phyloP scores from a whole-genome alignment of 1,140 invertebrate species.

The Dendrolimus punctatus region DNA sequence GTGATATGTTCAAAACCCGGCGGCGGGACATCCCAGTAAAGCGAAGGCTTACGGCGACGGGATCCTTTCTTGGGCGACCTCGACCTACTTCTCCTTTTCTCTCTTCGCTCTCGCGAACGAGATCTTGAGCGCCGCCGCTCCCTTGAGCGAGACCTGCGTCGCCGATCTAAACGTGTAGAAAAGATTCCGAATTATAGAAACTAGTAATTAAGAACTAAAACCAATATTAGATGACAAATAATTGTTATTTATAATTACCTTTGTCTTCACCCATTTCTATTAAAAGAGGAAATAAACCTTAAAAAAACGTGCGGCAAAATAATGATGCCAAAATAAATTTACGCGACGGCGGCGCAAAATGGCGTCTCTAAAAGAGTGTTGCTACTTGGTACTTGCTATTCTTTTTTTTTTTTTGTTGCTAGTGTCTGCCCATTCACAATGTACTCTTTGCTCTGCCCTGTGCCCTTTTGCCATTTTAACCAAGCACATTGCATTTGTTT shows the following conservation, averaged over 20 bases:
- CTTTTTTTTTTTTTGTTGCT: too few species aligned
- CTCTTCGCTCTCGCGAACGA: slow-evolving; percentile 71
- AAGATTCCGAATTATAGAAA: not conserved
- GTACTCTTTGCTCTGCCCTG: too few species aligned
- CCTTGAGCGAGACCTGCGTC: slow-evolving; percentile 79
- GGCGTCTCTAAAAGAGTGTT: not conserved
- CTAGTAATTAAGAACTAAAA: not conserved
- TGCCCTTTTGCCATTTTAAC: too few species aligned
- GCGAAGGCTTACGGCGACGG: slow-evolving; percentile 87
- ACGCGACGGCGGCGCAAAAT: slow-evolving; percentile 7
- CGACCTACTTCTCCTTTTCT: slow-evolving; percentile 74
- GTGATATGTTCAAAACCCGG: slow-evolving; percentile 99
- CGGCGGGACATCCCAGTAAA: slow-evolving; percentile 99
- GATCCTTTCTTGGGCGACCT: slow-evolving; percentile 74
- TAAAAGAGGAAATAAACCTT: not conserved
- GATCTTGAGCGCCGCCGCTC: slow-evolving; percentile 79
- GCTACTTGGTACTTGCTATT: too few species aligned
- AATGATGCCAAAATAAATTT: slow-evolving; percentile 3
- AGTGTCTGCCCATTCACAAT: too few species aligned
- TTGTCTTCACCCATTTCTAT: slow-evolving; percentile 64
- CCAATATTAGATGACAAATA: slow-evolving; percentile 4
- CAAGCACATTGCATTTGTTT: too few species aligned
- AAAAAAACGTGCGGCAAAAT: slow-evolving; percentile 1
- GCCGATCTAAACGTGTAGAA: slow-evolving; percentile 64
- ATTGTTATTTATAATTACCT: slow-evolving; percentile 33